phyloP scores from a whole-genome alignment of 2,113 vertebrate genomes.

The Centropristis striata region DNA sequence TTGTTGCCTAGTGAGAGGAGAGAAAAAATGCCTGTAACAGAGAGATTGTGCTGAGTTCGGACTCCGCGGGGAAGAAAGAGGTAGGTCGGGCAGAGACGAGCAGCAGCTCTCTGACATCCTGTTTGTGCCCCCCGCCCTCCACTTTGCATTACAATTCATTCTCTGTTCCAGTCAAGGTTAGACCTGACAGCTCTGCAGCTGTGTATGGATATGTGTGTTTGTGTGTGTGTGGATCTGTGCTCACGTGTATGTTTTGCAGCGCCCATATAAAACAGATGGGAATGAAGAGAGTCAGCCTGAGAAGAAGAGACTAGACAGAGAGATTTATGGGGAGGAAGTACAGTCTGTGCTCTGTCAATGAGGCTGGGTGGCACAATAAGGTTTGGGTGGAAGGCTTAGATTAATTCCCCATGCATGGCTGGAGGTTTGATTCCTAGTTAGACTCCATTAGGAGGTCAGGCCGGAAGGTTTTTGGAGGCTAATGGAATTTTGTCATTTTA shows the following conservation, averaged over 20 bases:
- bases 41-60: constrained; percentile 48
- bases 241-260: constrained; percentile 26
- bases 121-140: constrained; percentile 59
- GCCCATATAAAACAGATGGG: constrained; percentile 58
- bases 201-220: constrained; percentile 19
- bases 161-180: constrained; percentile 72
- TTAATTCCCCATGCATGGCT: constrained; percentile 46
- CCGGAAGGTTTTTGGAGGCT: constrained; percentile 31
- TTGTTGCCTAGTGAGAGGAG: neutral
- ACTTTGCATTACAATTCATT: constrained; percentile 69
- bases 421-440: constrained; percentile 54
- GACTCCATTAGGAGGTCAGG: constrained; percentile 54
- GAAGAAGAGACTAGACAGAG: constrained; percentile 16
- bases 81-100: constrained; percentile 53
- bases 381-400: constrained; percentile 13
- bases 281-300: constrained; percentile 50
- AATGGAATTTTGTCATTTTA: constrained; percentile 30
- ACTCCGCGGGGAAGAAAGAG: constrained; percentile 56
- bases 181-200: constrained; percentile 72
- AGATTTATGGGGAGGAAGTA: constrained; percentile 41
- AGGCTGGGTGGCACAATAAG: constrained; percentile 22
- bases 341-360: constrained; percentile 12
- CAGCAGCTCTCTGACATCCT: constrained; percentile 69
- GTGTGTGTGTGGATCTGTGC: constrained; percentile 21
- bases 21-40: constrained; percentile 23